Conservation (phyloP, 2,113 vertebrate genomes). For the Podarcis raffonei region DNA sequence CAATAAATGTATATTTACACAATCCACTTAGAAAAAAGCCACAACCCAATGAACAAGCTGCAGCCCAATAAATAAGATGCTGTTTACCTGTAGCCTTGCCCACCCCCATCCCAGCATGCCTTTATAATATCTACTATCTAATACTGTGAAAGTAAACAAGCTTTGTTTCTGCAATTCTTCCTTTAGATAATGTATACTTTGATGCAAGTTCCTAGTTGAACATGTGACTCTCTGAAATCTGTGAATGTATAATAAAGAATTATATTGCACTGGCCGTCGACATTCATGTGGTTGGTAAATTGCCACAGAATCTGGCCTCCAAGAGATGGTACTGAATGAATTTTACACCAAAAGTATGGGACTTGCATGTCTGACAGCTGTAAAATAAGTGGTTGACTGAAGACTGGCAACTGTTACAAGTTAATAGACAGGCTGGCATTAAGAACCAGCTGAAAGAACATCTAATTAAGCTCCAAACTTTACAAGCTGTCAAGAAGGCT, state of each 20-base stretch:
- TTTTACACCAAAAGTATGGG: not conserved
- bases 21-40: not conserved
- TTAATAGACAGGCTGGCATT: slow-evolving; percentile 47
- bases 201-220: not conserved
- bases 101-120: too few relatives aligned
- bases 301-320: not conserved
- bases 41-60: too few relatives aligned
- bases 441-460: slow-evolving; percentile 52
- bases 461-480: slow-evolving; percentile 63
- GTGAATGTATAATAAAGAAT: too few relatives aligned
- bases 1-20: too few relatives aligned
- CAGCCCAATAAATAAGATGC: too few relatives aligned
- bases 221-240: not conserved
- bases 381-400: slow-evolving; percentile 40
- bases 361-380: slow-evolving; percentile 22
- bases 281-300: not conserved
- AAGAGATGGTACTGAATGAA: not conserved
- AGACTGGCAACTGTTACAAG: slow-evolving; percentile 42
- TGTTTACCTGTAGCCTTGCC: too few relatives aligned
- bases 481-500: slow-evolving; percentile 57
- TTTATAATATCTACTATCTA: too few relatives aligned
- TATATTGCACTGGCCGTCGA: not conserved
- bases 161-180: too few relatives aligned
- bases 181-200: too few relatives aligned
- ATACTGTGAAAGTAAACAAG: too few relatives aligned